phyloP scores from a whole-genome alignment of 64 coral and sea anemone species.

The Exaiptasia diaphana region DNA sequence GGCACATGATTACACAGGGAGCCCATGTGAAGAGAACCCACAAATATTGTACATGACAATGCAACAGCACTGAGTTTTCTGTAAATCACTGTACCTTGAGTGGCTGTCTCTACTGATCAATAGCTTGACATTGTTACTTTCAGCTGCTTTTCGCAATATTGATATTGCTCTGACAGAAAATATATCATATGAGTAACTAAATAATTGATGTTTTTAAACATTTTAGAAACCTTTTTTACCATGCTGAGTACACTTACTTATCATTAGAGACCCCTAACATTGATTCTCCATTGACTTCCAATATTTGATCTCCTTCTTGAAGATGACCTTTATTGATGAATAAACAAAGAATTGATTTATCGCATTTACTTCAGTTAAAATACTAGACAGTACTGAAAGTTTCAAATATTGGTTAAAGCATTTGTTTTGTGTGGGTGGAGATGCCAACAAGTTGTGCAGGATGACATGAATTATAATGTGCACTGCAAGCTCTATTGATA shows the following conservation, averaged over 20 bases:
- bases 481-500: too few relatives aligned
- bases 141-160: slow-evolving; percentile 66
- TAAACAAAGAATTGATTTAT: too few relatives aligned
- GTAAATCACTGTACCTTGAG: slow-evolving; percentile 77
- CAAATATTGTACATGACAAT: too few relatives aligned
- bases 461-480: too few relatives aligned
- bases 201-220: neutral
- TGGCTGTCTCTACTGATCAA: slow-evolving; percentile 56
- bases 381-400: too few relatives aligned
- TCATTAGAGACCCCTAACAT: slow-evolving; percentile 83
- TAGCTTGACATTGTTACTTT: slow-evolving; percentile 72
- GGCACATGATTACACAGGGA: too few relatives aligned
- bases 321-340: slow-evolving; percentile 62
- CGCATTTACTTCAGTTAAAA: too few relatives aligned
- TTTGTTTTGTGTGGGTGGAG: too few relatives aligned
- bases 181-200: neutral
- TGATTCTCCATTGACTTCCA: slow-evolving; percentile 78
- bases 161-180: slow-evolving; percentile 65
- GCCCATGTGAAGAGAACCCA: too few relatives aligned
- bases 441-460: too few relatives aligned
- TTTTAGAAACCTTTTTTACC: neutral
- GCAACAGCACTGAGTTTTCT: too few relatives aligned
- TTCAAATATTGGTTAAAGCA: too few relatives aligned
- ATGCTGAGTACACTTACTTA: slow-evolving; percentile 39
- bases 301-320: slow-evolving; percentile 79